A percentile compares a stretch with the other conserved stretches of the same genome.
Evolutionary conservation across 2,113 vertebrate genomes (phyloP).

Genomic region (Lamprotornis superbus): DNA sequence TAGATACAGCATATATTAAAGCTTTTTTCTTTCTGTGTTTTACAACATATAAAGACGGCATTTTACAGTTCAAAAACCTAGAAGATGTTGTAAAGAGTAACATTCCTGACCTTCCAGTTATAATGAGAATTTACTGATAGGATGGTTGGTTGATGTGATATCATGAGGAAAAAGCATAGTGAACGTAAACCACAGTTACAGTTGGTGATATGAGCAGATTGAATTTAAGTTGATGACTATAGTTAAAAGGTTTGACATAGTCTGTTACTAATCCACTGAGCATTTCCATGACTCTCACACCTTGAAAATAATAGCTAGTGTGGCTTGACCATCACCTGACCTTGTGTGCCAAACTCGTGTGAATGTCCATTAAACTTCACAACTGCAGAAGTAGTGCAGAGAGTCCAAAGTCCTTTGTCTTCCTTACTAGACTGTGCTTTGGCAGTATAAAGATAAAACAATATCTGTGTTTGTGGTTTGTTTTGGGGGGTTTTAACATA

Average conservation of each 20-base stretch:
- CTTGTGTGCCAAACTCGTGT: background rate
- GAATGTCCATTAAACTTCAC: background rate
- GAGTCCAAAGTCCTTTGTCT: background rate
- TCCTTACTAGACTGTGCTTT: background rate
- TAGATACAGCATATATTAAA: background rate
- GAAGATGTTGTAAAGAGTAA: background rate
- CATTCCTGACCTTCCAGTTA: background rate
- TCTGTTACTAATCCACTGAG: conserved; percentile 7
- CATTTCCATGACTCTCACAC: background rate
- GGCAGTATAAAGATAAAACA: background rate
- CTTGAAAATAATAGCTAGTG: background rate
- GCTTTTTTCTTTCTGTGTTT: background rate
- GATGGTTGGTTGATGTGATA: background rate
- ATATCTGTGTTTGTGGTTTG: background rate
- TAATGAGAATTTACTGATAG: background rate
- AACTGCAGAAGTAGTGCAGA: background rate
- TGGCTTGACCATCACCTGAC: background rate
- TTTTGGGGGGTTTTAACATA: background rate
- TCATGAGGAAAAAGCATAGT: background rate
- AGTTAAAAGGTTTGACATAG: conserved; percentile 11
- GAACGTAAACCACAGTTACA: background rate
- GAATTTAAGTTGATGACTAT: conserved; percentile 28
- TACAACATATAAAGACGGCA: background rate
- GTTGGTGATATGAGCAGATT: background rate
- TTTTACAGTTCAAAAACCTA: background rate